phyloP scores from a whole-genome alignment of 2,113 vertebrate genomes.

The Pseudopipra pipra region DNA sequence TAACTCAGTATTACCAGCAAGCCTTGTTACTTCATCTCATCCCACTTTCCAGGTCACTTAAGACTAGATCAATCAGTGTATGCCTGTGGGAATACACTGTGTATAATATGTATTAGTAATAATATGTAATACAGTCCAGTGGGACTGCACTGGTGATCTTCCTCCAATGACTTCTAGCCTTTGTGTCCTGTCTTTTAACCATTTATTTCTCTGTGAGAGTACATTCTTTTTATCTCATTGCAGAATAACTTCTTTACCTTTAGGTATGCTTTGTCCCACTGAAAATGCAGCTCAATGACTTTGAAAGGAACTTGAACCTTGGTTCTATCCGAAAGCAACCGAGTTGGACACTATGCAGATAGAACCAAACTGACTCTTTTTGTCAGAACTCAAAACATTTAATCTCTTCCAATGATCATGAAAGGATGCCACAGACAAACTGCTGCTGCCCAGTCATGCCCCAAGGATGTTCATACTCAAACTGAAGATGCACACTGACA shows the following conservation, averaged over 20 bases:
- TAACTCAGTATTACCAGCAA: conserved; percentile 1
- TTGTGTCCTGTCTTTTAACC: neutral
- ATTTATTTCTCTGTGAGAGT: neutral
- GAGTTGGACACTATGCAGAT: neutral
- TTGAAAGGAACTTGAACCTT: neutral
- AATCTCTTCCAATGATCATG: neutral
- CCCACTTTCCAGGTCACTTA: neutral
- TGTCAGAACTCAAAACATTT: neutral
- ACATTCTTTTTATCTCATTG: neutral
- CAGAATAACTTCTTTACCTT: neutral
- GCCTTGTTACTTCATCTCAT: neutral
- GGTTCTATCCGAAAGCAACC: neutral
- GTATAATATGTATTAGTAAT: neutral
- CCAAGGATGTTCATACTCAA: neutral
- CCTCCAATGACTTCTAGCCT: neutral
- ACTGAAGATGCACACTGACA: neutral
- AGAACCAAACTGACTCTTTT: neutral
- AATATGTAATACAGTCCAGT: neutral
- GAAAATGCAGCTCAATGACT: neutral
- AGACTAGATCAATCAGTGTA: neutral
- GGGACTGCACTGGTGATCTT: neutral
- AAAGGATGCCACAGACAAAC: neutral
- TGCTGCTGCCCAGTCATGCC: neutral
- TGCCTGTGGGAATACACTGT: neutral
- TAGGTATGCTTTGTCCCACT: neutral